Evolutionary conservation across 2,888 invertebrate genomes (phyloP).

Genomic region (Cosmorhoe ocellata): DNA sequence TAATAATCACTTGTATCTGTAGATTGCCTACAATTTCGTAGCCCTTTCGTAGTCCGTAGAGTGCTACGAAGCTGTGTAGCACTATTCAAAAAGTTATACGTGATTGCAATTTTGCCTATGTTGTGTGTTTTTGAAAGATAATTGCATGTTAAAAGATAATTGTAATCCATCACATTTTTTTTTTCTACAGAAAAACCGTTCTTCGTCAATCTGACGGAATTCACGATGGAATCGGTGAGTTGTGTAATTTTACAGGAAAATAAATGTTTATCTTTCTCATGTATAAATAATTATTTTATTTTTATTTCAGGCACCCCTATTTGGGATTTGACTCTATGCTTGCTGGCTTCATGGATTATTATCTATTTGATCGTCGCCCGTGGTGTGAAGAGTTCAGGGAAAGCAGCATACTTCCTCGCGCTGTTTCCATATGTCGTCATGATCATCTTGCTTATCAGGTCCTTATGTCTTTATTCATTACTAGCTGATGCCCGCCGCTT

Average conservation of each 20-base stretch:
- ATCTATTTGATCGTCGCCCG: slow-evolving; percentile 87
- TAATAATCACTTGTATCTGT: no score
- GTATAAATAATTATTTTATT: neutral
- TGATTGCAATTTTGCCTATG: no score
- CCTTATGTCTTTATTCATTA: no score
- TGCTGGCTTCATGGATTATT: slow-evolving; percentile 86
- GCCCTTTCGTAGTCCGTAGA: neutral
- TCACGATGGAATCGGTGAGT: slow-evolving; percentile 57
- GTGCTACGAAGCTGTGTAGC: no score
- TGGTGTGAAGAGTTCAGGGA: slow-evolving; percentile 90
- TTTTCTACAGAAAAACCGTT: slow-evolving; percentile 48
- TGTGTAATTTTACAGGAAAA: neutral
- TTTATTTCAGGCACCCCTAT: slow-evolving; percentile 77
- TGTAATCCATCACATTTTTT: neutral
- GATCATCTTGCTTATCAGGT: slow-evolving; percentile 86
- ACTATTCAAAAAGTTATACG: no score
- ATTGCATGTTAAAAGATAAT: no score
- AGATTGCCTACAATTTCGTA: neutral
- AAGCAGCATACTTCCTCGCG: slow-evolving; percentile 93
- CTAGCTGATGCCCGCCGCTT: no score
- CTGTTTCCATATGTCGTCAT: slow-evolving; percentile 92
- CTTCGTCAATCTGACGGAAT: slow-evolving; percentile 56
- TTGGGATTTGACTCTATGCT: slow-evolving; percentile 86
- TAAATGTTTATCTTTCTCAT: no score
- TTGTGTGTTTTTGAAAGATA: no score